A percentile compares a stretch with the other conserved stretches of the same genome.
These are phyloP conservation scores for Dissostichus mawsoni DNA, from an alignment of 2,113 vertebrate species.

Conservation along the genomic window DNA sequence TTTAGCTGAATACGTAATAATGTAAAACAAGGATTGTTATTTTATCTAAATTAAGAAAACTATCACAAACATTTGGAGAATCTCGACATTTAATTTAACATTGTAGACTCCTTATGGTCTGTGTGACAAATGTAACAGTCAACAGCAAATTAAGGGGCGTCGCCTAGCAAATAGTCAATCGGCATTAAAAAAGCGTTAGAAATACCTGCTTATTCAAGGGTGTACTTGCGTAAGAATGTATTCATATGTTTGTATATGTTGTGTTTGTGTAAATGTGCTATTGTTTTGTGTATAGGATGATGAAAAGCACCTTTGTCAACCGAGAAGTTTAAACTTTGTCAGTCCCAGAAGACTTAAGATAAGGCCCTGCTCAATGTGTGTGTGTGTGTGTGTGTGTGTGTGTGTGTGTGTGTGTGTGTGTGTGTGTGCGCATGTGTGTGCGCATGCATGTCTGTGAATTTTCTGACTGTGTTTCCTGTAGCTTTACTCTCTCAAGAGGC, in stretches of 20 bases:
- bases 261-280: not conserved
- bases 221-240: not conserved
- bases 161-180: constrained; percentile 26
- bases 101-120: no score
- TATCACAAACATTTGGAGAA: no score
- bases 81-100: not conserved
- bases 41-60: no score
- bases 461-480: not conserved
- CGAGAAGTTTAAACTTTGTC: constrained; percentile 41
- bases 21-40: no score
- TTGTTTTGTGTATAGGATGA: constrained; percentile 26
- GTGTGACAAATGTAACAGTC: no score
- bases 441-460: not conserved
- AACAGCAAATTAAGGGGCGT: not conserved
- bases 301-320: constrained; percentile 70
- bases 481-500: constrained; percentile 10
- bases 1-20: no score
- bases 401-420: constrained; percentile 7
- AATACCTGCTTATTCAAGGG: not conserved
- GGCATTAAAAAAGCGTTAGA: constrained; percentile 22
- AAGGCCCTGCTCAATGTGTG: constrained; percentile 34
- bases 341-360: constrained; percentile 13
- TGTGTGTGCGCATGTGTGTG: constrained; percentile 10
- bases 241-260: not conserved
- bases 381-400: constrained; percentile 1